These are phyloP conservation scores for Strix aluco DNA, from an alignment of 2,113 vertebrate species.

Conservation along the genomic window DNA sequence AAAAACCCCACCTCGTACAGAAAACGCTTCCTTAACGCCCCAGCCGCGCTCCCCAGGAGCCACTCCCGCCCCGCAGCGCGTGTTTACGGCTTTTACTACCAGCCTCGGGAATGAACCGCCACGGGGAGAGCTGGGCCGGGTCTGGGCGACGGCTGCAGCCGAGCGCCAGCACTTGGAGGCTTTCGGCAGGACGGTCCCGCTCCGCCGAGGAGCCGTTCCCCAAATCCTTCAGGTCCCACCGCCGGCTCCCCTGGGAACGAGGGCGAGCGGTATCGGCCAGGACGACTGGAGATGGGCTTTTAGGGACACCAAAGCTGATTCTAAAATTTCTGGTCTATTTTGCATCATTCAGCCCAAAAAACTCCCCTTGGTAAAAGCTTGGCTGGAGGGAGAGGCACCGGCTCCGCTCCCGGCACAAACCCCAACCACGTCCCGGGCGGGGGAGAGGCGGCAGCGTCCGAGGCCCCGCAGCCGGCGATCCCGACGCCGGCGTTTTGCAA, in stretches of 20 bases:
- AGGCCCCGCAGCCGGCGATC: not conserved
- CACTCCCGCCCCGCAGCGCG: not conserved
- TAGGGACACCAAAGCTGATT: accelerated
- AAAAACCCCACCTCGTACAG: not conserved
- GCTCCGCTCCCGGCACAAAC: accelerated
- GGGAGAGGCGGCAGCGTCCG: not conserved
- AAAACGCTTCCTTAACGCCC: not conserved
- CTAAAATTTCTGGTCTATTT: not conserved
- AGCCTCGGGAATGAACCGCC: accelerated
- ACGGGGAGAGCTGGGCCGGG: not conserved
- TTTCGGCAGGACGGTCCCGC: accelerated
- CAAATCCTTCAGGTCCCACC: not conserved
- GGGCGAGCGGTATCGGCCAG: accelerated
- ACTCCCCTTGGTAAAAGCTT: not conserved
- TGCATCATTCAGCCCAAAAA: not conserved
- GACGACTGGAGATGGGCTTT: accelerated
- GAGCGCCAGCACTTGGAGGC: not conserved
- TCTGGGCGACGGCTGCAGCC: accelerated
- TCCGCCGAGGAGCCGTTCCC: not conserved
- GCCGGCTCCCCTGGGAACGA: accelerated
- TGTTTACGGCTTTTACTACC: not conserved
- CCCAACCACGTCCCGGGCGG: not conserved
- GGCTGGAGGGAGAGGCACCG: not conserved
- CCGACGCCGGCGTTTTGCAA: not conserved
- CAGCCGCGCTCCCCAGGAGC: accelerated